A percentile compares a stretch with the other conserved stretches of the same genome.
Conservation (phyloP, 1,140 invertebrate species). For the Drosophila parabipectinata region DNA sequence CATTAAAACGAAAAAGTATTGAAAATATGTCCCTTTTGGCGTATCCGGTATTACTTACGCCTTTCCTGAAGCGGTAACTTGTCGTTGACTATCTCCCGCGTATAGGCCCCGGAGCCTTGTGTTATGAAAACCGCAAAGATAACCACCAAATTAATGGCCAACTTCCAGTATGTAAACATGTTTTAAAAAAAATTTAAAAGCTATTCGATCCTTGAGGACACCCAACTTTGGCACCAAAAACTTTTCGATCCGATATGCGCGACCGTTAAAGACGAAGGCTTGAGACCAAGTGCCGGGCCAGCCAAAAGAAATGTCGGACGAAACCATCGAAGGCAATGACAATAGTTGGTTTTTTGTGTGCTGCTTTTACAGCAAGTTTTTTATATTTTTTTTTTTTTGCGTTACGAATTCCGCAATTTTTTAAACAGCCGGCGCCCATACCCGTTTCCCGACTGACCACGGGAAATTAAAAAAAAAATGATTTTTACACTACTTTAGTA, state of each 20-base stretch:
- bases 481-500: background rate
- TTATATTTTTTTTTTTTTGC: conserved; percentile 14
- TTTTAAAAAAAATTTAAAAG: conserved; percentile 24
- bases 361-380: conserved; percentile 54
- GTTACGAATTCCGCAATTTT: conserved; percentile 58
- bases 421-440: conserved; percentile 10
- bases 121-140: conserved; percentile 29
- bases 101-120: conserved; percentile 49
- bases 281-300: conserved; percentile 52
- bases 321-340: conserved; percentile 50
- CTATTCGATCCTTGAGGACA: conserved; percentile 29
- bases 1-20: no score
- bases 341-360: conserved; percentile 37
- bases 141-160: conserved; percentile 31
- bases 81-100: conserved; percentile 78
- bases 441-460: conserved; percentile 28
- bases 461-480: conserved; percentile 11
- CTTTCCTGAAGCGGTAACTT: conserved; percentile 74
- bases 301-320: conserved; percentile 60
- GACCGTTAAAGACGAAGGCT: conserved; percentile 59
- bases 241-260: conserved; percentile 33
- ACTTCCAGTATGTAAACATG: conserved; percentile 63
- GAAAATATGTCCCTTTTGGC: background rate
- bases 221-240: conserved; percentile 1
- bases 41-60: conserved; percentile 64